A percentile compares a stretch with the other conserved stretches of the same genome.
Evolutionary conservation across 2,888 invertebrate species (phyloP).

Genomic region (Ochropleura leucogaster): DNA sequence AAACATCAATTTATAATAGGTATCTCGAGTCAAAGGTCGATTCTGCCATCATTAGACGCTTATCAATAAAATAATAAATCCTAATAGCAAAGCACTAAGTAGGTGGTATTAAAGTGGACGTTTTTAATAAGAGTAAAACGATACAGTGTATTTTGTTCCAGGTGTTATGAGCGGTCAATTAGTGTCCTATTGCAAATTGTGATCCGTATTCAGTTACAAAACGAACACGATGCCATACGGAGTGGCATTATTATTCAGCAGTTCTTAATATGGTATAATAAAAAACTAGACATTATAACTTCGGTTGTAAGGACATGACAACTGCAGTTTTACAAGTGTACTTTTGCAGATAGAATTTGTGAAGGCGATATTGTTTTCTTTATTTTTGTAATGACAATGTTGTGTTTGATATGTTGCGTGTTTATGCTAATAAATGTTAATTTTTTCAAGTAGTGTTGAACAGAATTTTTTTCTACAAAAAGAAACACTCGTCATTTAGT

Average conservation of each 20-base stretch:
- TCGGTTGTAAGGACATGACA: slow-evolving; percentile 33
- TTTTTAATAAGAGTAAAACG: slow-evolving; percentile 60
- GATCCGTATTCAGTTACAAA: slow-evolving; percentile 65
- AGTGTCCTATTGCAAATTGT: slow-evolving; percentile 66
- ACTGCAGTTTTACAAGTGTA: slow-evolving; percentile 13
- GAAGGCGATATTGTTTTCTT: slow-evolving; percentile 5
- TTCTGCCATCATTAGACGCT: slow-evolving; percentile 18
- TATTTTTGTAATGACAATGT: background rate
- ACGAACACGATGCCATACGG: slow-evolving; percentile 60
- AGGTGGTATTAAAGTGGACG: slow-evolving; percentile 54
- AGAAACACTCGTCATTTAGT: too few species aligned
- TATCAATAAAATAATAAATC: slow-evolving; percentile 44
- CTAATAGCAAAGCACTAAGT: slow-evolving; percentile 41
- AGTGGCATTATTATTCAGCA: slow-evolving; percentile 56
- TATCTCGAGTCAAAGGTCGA: slow-evolving; percentile 35
- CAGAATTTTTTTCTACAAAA: too few species aligned
- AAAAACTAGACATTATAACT: slow-evolving; percentile 31
- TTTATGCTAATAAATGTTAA: background rate
- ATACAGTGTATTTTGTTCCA: slow-evolving; percentile 62
- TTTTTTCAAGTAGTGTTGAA: too few species aligned
- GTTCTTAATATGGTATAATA: slow-evolving; percentile 44
- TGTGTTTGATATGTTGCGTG: background rate
- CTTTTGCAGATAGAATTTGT: slow-evolving; percentile 26
- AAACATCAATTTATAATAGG: slow-evolving; percentile 25
- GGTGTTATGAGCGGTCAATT: slow-evolving; percentile 64